Evolutionary conservation across 1,140 invertebrate genomes (phyloP), one percentile per base, ranked within the genome.

Genomic region (Zaprionus africanus): DNA sequence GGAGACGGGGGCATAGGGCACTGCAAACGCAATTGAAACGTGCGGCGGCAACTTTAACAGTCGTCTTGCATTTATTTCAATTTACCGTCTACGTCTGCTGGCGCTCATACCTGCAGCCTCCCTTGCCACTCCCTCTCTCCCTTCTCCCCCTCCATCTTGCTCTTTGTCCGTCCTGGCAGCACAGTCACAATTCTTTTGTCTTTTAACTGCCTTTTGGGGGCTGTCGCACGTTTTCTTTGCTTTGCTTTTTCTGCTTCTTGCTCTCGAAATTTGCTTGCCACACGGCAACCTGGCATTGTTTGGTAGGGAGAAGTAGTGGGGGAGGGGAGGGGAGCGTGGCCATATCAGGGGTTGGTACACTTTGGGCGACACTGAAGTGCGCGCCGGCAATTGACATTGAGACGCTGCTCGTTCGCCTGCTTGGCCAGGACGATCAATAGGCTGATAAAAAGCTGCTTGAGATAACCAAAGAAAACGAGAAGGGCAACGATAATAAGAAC

Each of bases 11-110:
- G 43, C 58, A 54, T 26, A n/a, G 4, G 46, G 17, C 56, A 51
- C 36, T 64, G 67, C 74, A 54, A 72, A 66, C 76, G 81, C 85
- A 84, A 90, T 81, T 88, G 84, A 87, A 87, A 87, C 83, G 83
- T 87, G 84, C 84, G 78, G 81, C 69, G 84, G 81, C 81, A 84
- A 83, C 78, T 84, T 88, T 88, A 84, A 88, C 78, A 76, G 85
- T 82, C 81, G 81, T 79, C 84, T 84, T 88, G 84, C 84, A 88
- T 88, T 88, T 90, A 88, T 88, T 88, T 88, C 84, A 88, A 88
- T 90, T 88, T 88, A 70, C 81, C 69, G 70, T 86, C 79, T 86
- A 77, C 67, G 41, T 74, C 66, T 64, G 63, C 57, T 36, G 13
- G 62, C 43, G 15, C 41, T 43, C 36, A 28, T 56, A 28, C 49